Evolutionary conservation across 1,140 invertebrate genomes (phyloP).

Genomic region (Drosophila bipectinata): DNA sequence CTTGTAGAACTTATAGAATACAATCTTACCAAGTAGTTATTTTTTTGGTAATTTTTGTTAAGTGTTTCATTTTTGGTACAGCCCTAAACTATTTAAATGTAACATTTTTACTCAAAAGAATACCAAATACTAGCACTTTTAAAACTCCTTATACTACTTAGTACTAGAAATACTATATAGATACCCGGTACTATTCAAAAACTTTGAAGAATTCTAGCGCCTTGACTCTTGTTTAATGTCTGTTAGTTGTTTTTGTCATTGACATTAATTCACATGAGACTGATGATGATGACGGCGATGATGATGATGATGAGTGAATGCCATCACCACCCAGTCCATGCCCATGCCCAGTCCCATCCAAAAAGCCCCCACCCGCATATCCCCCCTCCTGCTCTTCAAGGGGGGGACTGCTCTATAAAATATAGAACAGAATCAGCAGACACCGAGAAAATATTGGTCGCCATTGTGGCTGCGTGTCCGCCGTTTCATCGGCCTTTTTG

Average conservation of each 20-base stretch:
- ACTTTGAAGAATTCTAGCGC: not conserved
- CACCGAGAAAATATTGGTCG: constrained; percentile 32
- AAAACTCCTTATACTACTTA: no score
- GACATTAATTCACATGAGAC: constrained; percentile 51
- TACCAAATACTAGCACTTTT: not conserved
- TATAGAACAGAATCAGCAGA: constrained; percentile 26
- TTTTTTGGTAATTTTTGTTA: no score
- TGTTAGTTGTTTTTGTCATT: constrained; percentile 44
- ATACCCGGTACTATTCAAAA: not conserved
- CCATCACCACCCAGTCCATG: constrained; percentile 7
- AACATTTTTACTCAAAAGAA: no score
- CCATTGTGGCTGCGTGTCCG: constrained; percentile 37
- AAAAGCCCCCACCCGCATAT: not conserved
- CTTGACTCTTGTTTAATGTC: constrained; percentile 7
- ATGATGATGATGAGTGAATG: constrained; percentile 5
- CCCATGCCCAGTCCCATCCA: not conserved
- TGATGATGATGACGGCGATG: constrained; percentile 7
- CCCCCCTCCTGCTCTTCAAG: no score
- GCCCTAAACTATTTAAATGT: no score
- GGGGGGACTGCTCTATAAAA: constrained; percentile 2
- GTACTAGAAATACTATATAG: no score
- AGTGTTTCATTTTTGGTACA: no score
- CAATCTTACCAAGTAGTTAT: no score
- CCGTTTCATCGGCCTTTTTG: constrained; percentile 32
- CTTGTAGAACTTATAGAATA: no score